Evolutionary conservation across 2,113 vertebrate genomes (phyloP).

Genomic region (Phylloscopus trochiloides): DNA sequence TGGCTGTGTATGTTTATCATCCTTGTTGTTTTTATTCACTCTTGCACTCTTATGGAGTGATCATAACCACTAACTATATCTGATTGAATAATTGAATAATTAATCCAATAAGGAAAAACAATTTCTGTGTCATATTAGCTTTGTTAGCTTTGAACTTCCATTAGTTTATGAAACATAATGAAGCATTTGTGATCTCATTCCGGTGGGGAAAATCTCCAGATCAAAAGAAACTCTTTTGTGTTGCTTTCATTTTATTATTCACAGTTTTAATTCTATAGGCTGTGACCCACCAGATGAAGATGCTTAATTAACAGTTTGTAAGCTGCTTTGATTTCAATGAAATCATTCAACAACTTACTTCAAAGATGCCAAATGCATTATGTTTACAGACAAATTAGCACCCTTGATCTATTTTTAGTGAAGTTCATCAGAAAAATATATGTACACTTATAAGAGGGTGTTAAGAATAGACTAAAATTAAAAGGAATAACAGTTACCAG

Average conservation of each 20-base stretch:
- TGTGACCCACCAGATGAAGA: not conserved
- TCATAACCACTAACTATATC: not conserved
- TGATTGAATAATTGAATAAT: not conserved
- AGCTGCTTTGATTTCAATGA: not conserved
- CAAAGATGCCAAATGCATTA: not conserved
- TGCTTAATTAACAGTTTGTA: conserved; percentile 6
- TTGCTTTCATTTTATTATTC: conserved; percentile 27
- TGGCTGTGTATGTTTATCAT: not conserved
- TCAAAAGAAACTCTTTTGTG: conserved; percentile 28
- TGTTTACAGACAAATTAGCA: not conserved
- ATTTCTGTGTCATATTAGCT: not conserved
- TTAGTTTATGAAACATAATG: conserved; percentile 11
- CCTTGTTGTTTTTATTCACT: not conserved
- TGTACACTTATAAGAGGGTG: not conserved
- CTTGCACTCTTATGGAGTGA: not conserved
- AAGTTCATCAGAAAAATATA: not conserved
- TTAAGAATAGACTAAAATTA: not conserved
- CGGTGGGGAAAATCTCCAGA: not conserved
- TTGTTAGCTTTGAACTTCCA: conserved; percentile 41
- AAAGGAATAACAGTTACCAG: not conserved
- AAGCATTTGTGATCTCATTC: conserved; percentile 37
- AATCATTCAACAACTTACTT: conserved; percentile 11
- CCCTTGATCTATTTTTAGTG: not conserved
- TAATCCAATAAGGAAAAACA: not conserved
- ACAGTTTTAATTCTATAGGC: not conserved